Conservation (phyloP, 2,797 vertebrate species). For the Pseudochaenichthys georgianus region DNA sequence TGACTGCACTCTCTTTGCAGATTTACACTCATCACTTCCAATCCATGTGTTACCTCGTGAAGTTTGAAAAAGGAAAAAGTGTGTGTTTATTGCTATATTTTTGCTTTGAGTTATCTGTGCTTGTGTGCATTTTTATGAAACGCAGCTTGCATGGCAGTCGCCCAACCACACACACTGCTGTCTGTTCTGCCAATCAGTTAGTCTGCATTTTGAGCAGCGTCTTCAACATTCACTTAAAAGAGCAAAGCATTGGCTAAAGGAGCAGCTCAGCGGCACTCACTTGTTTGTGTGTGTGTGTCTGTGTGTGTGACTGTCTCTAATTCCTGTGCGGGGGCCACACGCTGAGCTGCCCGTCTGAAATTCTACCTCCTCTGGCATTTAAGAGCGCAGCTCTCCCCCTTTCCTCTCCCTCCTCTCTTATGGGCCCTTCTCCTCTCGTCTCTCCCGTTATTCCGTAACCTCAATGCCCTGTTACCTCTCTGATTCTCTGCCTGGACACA, state of each 20-base stretch:
- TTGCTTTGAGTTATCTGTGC: neutral
- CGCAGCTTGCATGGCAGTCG: neutral
- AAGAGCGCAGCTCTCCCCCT: constrained; percentile 70
- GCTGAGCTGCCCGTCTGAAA: constrained; percentile 83
- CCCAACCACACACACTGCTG: constrained; percentile 29
- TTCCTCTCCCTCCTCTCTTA: constrained; percentile 58
- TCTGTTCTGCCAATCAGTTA: constrained; percentile 46
- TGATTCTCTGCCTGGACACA: constrained; percentile 55
- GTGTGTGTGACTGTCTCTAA: constrained; percentile 75
- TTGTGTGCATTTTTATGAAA: constrained; percentile 33
- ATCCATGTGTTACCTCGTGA: neutral
- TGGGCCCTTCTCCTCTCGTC: constrained; percentile 62
- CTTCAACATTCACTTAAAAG: constrained; percentile 69
- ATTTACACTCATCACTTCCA: constrained; percentile 22
- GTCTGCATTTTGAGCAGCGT: constrained; percentile 62
- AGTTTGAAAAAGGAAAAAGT: neutral
- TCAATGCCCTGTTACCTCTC: constrained; percentile 61
- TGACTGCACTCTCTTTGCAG: constrained; percentile 6
- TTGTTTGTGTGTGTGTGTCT: constrained; percentile 40
- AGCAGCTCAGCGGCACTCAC: constrained; percentile 64
- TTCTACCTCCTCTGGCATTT: constrained; percentile 84
- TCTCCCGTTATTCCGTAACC: constrained; percentile 62
- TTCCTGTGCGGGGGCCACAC: constrained; percentile 83
- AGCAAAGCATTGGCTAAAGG: constrained; percentile 73
- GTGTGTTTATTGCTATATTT: neutral